Percentiles rank a stretch among this genome's conserved stretches.
These are phyloP conservation scores for Drosophila guanche DNA, from an alignment of 1,140 invertebrate species.

Conservation along the genomic window DNA sequence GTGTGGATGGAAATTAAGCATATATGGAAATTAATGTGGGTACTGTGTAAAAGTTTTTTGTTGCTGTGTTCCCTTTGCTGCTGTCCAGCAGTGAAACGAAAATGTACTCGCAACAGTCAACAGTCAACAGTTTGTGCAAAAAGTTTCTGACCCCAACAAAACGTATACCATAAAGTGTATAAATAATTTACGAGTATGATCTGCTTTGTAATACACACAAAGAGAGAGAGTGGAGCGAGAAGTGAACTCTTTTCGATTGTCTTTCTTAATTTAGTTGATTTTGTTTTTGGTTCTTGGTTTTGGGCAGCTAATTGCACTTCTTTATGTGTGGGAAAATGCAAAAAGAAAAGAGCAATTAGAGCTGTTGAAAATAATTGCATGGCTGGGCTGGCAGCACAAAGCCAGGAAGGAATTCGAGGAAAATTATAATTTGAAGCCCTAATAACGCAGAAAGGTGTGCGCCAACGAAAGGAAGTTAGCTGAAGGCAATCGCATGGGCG, in stretches of 20 bases:
- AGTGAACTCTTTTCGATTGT: slow-evolving; percentile 26
- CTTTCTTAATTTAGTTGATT: slow-evolving; percentile 29
- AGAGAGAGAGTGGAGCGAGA: too few species aligned
- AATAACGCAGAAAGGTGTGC: slow-evolving; percentile 56
- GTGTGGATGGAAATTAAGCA: slow-evolving; percentile 56
- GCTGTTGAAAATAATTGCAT: slow-evolving; percentile 66
- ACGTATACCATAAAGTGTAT: not conserved
- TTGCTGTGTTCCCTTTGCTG: slow-evolving; percentile 4
- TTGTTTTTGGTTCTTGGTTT: slow-evolving; percentile 20
- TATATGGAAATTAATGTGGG: slow-evolving; percentile 62
- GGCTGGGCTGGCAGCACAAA: slow-evolving; percentile 24
- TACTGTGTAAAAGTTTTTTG: slow-evolving; percentile 53
- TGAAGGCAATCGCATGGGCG: slow-evolving; percentile 26
- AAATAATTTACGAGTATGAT: too few species aligned
- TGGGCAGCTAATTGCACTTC: slow-evolving; percentile 59
- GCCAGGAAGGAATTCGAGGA: slow-evolving; percentile 35
- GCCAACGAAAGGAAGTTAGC: slow-evolving; percentile 48
- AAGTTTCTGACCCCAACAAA: not conserved
- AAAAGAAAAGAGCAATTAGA: slow-evolving; percentile 66
- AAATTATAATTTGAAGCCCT: slow-evolving; percentile 67
- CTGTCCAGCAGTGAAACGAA: slow-evolving; percentile 37
- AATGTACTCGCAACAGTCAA: slow-evolving; percentile 44
- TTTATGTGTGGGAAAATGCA: slow-evolving; percentile 56
- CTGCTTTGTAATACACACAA: not conserved
- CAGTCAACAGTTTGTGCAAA: slow-evolving; percentile 28